Conservation (phyloP, 35 echinoderm and acorn worm genomes). For the Stichopus chloronotus region DNA sequence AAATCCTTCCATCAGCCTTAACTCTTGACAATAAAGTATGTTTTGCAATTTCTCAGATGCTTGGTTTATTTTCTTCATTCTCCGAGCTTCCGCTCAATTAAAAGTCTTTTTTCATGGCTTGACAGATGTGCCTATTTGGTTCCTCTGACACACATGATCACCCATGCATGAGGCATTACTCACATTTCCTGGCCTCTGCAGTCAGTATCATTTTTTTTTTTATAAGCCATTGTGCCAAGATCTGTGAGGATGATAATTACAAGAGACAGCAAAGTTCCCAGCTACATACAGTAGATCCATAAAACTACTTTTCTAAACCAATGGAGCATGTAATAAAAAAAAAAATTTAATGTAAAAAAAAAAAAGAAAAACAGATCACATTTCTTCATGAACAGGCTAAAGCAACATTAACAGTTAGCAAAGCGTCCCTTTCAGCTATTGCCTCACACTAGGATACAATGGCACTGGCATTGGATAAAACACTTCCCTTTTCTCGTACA, state of each 20-base stretch:
- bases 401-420: background rate
- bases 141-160: background rate
- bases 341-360: background rate
- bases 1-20: too few relatives aligned
- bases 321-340: slow-evolving; percentile 11
- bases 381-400: background rate
- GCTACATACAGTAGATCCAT: too few relatives aligned
- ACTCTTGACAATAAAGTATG: too few relatives aligned
- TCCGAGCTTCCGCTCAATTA: too few relatives aligned
- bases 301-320: slow-evolving; percentile 16
- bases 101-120: background rate
- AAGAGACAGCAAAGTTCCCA: too few relatives aligned
- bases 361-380: background rate
- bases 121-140: background rate
- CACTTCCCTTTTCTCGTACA: too few relatives aligned
- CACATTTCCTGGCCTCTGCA: background rate
- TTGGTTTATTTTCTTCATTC: too few relatives aligned
- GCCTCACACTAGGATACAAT: too few relatives aligned
- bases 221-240: too few relatives aligned
- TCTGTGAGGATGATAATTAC: too few relatives aligned
- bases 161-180: background rate
- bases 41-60: too few relatives aligned
- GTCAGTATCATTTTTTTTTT: background rate
- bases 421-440: background rate
- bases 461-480: too few relatives aligned